Evolutionary conservation across 2,113 vertebrate genomes (phyloP).

Genomic region (Caranx ignobilis): DNA sequence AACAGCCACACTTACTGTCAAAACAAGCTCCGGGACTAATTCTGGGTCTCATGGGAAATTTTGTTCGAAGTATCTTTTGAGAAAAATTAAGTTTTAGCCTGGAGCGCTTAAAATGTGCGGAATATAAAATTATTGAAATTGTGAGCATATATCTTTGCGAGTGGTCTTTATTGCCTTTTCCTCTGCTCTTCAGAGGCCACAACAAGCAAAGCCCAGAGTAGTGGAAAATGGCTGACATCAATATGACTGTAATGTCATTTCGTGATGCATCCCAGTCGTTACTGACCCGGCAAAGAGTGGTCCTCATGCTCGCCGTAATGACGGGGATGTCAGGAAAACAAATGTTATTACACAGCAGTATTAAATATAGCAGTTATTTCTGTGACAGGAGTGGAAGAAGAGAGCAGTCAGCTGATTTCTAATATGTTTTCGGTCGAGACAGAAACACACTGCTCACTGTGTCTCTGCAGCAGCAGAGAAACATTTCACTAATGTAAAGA

Average conservation of each 20-base stretch:
- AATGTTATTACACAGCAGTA: conserved; percentile 75
- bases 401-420: conserved; percentile 68
- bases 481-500: conserved; percentile 13
- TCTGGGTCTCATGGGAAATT: conserved; percentile 71
- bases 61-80: conserved; percentile 75
- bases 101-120: conserved; percentile 74
- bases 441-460: conserved; percentile 9
- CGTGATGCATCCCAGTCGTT: conserved; percentile 82
- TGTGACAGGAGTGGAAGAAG: conserved; percentile 65
- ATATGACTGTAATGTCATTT: conserved; percentile 86
- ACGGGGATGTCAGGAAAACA: conserved; percentile 80
- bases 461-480: background rate
- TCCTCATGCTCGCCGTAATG: conserved; percentile 76
- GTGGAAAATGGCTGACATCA: conserved; percentile 84
- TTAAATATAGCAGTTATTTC: conserved; percentile 81
- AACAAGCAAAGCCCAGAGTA: conserved; percentile 74
- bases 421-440: conserved; percentile 40
- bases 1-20: conserved; percentile 69
- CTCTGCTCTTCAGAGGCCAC: conserved; percentile 70
- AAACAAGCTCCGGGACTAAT: conserved; percentile 61
- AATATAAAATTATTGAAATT: conserved; percentile 86
- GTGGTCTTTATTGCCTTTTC: conserved; percentile 81
- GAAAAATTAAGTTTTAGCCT: conserved; percentile 75
- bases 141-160: conserved; percentile 81
- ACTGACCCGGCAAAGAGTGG: conserved; percentile 70